phyloP scores from a whole-genome alignment of 2,888 invertebrate species.

The Leptogaster cylindrica region DNA sequence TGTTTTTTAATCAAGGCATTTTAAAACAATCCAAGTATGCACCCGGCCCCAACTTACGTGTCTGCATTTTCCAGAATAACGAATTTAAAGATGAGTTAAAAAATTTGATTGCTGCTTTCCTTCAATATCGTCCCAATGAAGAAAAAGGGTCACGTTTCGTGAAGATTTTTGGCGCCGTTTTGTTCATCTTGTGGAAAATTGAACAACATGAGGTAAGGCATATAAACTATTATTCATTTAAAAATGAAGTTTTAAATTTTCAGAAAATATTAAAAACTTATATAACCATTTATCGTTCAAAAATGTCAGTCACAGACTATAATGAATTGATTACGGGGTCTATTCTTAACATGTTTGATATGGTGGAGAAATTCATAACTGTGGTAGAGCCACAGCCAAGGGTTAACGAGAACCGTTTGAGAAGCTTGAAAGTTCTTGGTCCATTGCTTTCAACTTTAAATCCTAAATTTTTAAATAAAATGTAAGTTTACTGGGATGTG shows the following conservation, averaged over 20 bases:
- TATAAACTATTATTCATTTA: neutral
- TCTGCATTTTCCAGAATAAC: neutral
- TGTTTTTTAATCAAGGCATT: neutral
- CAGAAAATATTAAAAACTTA: neutral
- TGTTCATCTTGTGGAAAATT: neutral
- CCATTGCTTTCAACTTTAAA: neutral
- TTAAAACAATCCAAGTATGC: neutral
- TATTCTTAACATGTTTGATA: neutral
- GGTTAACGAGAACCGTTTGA: neutral
- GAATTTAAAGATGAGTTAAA: neutral
- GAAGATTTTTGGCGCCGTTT: neutral
- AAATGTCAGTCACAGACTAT: neutral
- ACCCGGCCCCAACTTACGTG: neutral
- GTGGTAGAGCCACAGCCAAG: neutral
- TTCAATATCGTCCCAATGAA: neutral
- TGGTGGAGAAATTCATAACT: neutral
- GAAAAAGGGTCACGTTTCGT: neutral
- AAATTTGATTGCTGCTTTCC: neutral
- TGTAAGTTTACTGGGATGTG: neutral
- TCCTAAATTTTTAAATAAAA: neutral
- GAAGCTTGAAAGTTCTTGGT: neutral
- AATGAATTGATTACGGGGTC: neutral
- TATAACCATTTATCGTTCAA: neutral
- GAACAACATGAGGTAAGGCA: neutral
- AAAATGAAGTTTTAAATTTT: neutral